Evolutionary conservation across 2,888 invertebrate species (phyloP).

Genomic region (Nymphalis polychloros): DNA sequence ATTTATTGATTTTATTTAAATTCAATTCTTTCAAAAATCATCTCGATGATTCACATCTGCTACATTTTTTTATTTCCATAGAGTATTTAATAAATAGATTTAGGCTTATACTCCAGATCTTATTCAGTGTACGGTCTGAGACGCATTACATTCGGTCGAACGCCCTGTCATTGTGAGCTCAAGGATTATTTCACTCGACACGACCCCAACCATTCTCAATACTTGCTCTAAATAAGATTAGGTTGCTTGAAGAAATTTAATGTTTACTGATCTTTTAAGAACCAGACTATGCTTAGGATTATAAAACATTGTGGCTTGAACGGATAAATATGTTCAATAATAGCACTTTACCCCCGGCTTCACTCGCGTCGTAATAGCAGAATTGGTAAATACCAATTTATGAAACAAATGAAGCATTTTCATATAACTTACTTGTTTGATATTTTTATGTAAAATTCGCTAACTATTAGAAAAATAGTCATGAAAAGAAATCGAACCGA

Average conservation of each 20-base stretch:
- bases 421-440: no score
- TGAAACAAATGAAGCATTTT: no score
- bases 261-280: conserved; percentile 20
- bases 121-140: conserved; percentile 8
- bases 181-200: conserved; percentile 48
- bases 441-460: no score
- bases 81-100: not conserved
- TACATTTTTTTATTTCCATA: not conserved
- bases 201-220: conserved; percentile 40
- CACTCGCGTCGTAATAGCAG: no score
- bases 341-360: no score
- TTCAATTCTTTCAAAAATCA: not conserved
- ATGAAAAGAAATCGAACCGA: no score
- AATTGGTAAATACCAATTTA: no score
- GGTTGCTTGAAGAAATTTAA: conserved; percentile 11
- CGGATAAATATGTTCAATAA: not conserved
- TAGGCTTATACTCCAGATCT: not conserved
- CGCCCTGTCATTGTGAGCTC: conserved; percentile 39
- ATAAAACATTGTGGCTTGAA: not conserved
- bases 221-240: conserved; percentile 27
- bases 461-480: no score
- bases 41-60: not conserved
- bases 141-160: conserved; percentile 22
- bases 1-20: not conserved
- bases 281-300: conserved; percentile 5